Evolutionary conservation across 1,140 invertebrate genomes (phyloP), one percentile per base, ranked within the genome.

Genomic region (Whitmania pigra): DNA sequence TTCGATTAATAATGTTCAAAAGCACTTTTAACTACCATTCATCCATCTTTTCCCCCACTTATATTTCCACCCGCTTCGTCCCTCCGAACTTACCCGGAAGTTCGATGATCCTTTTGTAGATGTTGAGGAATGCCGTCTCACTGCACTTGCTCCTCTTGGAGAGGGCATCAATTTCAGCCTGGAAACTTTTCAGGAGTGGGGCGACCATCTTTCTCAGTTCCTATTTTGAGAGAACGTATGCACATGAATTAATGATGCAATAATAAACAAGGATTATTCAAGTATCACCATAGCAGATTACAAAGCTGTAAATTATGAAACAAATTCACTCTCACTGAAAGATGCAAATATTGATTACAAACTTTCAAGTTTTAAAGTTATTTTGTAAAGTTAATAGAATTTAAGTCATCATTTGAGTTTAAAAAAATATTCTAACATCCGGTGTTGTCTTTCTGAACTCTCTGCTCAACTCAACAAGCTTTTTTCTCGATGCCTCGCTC

Each of bases 401-500:
- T 36, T 36, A 36, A 36, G 31, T 36, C 31, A 36, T 36, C 31
- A 25, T 6, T 22, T 63, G 22, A 63, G 9, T 13, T 31, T 53
- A 36, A n/a, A 3, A 18, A 17, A 25, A 66, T 25, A 31, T 43
- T 71, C 77, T 77, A 78, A 84, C 84, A 77, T 85, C 85, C 27
- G 84, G 79, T 67, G 83, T 83, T 74, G 79, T 84, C 78, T 84
- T 85, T 78, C 85, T 85, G 78, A 86, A 86, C 74, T 86, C 85
- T 72, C 84, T 77, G 73, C 83, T 84, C 53, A 81, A 82, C 75
- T 86, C 85, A 40, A 86, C 83, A 25, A 86, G 78, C 74, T 80
- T 78, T 77, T 83, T 84, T 72, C 85, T 79, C 9, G 84, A 84
- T 31, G 75, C 77, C 67, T 85, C 85, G 73, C 84, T 85, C 76